Evolutionary conservation across 2,113 vertebrate genomes (phyloP), one percentile per base, ranked within the genome.

Genomic region (Oryctolagus cuniculus): DNA sequence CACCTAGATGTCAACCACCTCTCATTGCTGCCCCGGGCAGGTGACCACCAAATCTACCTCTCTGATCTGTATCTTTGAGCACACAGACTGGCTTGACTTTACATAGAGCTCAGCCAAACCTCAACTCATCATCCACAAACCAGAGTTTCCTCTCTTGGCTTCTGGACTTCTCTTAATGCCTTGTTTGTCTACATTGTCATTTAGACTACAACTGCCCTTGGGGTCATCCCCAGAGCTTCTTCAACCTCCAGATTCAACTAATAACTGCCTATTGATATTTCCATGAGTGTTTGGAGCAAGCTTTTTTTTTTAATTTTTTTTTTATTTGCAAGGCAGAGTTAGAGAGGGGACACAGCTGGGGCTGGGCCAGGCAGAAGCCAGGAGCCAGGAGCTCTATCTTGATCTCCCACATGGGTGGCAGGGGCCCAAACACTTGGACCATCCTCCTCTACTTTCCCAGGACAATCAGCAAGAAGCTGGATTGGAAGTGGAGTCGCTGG

Each of bases 201-300:
- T 78, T 73, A 74, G 61, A 44, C 15, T 94, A 78, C 10, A 49
- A 16, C 22, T 29, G 38, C 61, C 8, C 51, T 44, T 67, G 34
- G 51, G n/a, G 36, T 73, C 85, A 80, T 22, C 21, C 36, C 25
- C 44, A 82, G 79, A 93, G 38, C 44, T 78, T 63, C 22, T 74
- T 78, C 67, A 84, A 66, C 9, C n/a, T 31, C 80, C 13, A 81
- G 38, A 69, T 58, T 55, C 72, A 93, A 82, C 72, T 70, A 75
- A 74, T 72, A 49, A 90, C 49, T 70, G 72, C 24, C n/a, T 89
- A 31, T 75, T 95, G 29, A 83, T 63, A 29, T 29, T 83, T 75
- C 69, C 8, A 78, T 38, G 75, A 78, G 49, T 85, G 44, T 44
- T 8, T 44, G 44, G 44, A 44, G 44, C 7, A 44, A 44, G 44